Base-by-base conservation (phyloP, 1,140 invertebrate genomes). In the Bombus terrestris region DNA sequence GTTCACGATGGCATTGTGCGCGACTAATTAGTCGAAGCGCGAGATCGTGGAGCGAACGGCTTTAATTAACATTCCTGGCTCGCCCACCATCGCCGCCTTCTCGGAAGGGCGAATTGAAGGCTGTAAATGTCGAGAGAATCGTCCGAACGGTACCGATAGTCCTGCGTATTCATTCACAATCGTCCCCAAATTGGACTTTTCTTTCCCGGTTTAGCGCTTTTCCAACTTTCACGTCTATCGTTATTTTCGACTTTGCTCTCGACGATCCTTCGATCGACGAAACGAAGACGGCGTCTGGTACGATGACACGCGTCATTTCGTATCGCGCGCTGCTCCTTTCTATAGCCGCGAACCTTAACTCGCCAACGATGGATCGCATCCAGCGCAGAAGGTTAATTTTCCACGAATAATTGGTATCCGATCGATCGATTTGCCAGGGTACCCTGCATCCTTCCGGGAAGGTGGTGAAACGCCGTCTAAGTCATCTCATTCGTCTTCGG, bases 1-100 rank as follows among this genome's bases (percentile, higher is more conserved):
- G 91, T 87, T 92, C 89, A 90, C 87, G 87, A 88, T 92, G 90
- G 92, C 93, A 94, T 94, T 94, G 94, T 94, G 91, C 92, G 91
- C 92, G 93, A 94, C 93, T 95, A 95, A 95, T 95, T 95, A 95
- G 94, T 94, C 92, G 93, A 94, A 94, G 93, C 93, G 93, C 92
- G 92, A 94, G 93, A 95, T 94, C 93, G 92, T 94, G 92, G 90
- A 93, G 94, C 93, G 92, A 94, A 95, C 93, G 92, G 93, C 92
- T 95, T 95, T 95, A 95, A 95, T 95, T 95, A 95, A 95, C 94
- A 95, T 95, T 95, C 94, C 93, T 92, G 90, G 89, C 91, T 93
- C 92, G 89, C 91, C 90, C 91, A 91, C 90, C 88, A 87, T 86
- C 91, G 92, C 91, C 89, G 91, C 91, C 91, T 93, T 92, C 92